Evolutionary conservation across 2,113 vertebrate species (phyloP).

Genomic region (Tricholaema leucomelas): DNA sequence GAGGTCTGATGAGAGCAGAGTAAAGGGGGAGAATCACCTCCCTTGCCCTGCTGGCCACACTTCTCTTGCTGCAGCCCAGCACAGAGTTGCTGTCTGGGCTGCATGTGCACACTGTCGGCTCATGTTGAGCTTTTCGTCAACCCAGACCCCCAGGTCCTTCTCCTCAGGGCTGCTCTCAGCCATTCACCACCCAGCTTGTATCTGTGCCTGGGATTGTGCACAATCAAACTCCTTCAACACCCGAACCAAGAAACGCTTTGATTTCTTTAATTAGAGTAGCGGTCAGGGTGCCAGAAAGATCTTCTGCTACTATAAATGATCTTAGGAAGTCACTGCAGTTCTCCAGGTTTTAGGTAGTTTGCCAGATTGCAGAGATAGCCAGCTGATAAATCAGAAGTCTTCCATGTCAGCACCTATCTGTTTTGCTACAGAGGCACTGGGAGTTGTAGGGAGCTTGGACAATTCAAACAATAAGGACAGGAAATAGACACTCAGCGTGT

Average conservation of each 20-base stretch:
- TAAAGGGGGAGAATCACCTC: no score
- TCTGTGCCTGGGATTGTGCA: no score
- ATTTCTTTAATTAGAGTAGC: not conserved
- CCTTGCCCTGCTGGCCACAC: no score
- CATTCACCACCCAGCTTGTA: no score
- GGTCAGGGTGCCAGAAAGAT: not conserved
- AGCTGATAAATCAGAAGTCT: not conserved
- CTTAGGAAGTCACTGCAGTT: not conserved
- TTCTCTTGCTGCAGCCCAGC: no score
- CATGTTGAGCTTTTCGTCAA: no score
- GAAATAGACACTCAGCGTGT: not conserved
- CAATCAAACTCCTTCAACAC: not conserved
- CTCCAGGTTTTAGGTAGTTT: not conserved
- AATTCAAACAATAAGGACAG: not conserved
- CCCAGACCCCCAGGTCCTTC: no score
- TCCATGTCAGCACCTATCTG: not conserved
- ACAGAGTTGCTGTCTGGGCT: no score
- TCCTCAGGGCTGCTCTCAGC: no score
- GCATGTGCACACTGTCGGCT: no score
- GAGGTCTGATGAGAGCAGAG: no score
- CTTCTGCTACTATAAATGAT: not conserved
- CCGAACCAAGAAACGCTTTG: not conserved
- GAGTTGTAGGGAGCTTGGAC: not conserved
- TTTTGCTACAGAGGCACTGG: not conserved
- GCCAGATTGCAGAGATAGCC: not conserved